These are phyloP conservation scores for Mylabris phalerata DNA, from an alignment of 1,140 invertebrate genomes.

Conservation along the genomic window DNA sequence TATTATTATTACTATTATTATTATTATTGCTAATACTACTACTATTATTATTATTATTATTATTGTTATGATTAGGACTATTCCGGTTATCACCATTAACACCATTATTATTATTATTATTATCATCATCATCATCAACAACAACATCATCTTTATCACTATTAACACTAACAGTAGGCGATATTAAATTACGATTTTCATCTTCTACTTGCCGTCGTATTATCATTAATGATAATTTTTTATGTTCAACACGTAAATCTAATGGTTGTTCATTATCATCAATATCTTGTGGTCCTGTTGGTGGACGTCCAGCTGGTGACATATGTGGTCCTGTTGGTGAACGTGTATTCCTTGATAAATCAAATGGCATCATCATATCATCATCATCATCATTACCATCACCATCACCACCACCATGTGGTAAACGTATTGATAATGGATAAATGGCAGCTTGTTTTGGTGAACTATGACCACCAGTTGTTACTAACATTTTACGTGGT, in stretches of 20 bases:
- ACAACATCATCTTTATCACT: constrained; percentile 38
- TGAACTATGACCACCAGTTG: constrained; percentile 51
- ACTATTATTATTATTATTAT: constrained; percentile 8
- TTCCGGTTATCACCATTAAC: background rate
- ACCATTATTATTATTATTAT: constrained; percentile 15
- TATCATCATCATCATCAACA: constrained; percentile 25
- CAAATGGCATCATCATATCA: constrained; percentile 45
- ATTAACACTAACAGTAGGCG: constrained; percentile 46
- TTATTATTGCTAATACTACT: too few relatives aligned
- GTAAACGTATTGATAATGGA: constrained; percentile 53
- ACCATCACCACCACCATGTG: constrained; percentile 36
- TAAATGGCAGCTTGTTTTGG: constrained; percentile 66
- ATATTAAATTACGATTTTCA: constrained; percentile 68
- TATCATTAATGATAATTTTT: constrained; percentile 50
- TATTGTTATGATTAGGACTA: constrained; percentile 17
- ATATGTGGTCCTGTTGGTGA: constrained; percentile 45
- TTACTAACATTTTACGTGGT: constrained; percentile 62
- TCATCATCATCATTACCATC: too few relatives aligned
- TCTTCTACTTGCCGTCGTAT: constrained; percentile 49
- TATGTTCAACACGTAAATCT: constrained; percentile 74
- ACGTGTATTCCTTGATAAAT: constrained; percentile 46
- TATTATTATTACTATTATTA: too few relatives aligned
- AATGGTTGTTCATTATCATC: constrained; percentile 62
- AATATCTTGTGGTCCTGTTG: constrained; percentile 41
- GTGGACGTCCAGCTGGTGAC: constrained; percentile 48